A percentile compares a stretch with the other conserved stretches of the same genome.
Evolutionary conservation across 2,113 vertebrate genomes (phyloP).

Genomic region (Larimichthys crocea): DNA sequence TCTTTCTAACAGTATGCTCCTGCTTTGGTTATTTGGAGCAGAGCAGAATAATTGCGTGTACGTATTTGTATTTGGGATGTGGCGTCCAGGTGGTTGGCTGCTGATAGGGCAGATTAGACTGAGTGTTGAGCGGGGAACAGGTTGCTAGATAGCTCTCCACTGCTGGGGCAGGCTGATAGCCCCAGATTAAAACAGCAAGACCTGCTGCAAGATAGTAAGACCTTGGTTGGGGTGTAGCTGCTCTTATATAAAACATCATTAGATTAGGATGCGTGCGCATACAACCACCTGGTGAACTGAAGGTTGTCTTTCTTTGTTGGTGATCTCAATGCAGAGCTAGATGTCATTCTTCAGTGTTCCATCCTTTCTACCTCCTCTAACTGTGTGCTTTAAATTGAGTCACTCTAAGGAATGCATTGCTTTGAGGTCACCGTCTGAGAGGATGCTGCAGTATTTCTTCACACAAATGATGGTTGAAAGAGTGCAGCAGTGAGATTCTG

Average conservation of each 20-base stretch:
- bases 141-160: constrained; percentile 63
- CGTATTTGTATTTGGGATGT: constrained; percentile 28
- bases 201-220: constrained; percentile 49
- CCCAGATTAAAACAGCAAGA: constrained; percentile 54
- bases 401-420: not conserved
- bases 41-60: constrained; percentile 24
- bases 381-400: not conserved
- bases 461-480: not conserved
- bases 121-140: constrained; percentile 20
- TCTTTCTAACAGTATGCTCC: constrained; percentile 1
- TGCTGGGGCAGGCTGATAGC: constrained; percentile 46
- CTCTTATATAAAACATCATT: constrained; percentile 24
- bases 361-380: not conserved
- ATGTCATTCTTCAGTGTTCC: not conserved
- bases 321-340: not conserved
- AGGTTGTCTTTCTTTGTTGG: not conserved
- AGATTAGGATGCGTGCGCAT: constrained; percentile 20
- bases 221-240: not conserved
- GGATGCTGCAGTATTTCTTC: not conserved
- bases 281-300: not conserved
- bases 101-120: constrained; percentile 60
- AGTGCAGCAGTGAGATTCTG: not conserved
- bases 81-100: constrained; percentile 36
- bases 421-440: not conserved
- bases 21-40: constrained; percentile 18